Evolutionary conservation across 2,797 vertebrate genomes (phyloP).

Genomic region (Nothura maculosa): DNA sequence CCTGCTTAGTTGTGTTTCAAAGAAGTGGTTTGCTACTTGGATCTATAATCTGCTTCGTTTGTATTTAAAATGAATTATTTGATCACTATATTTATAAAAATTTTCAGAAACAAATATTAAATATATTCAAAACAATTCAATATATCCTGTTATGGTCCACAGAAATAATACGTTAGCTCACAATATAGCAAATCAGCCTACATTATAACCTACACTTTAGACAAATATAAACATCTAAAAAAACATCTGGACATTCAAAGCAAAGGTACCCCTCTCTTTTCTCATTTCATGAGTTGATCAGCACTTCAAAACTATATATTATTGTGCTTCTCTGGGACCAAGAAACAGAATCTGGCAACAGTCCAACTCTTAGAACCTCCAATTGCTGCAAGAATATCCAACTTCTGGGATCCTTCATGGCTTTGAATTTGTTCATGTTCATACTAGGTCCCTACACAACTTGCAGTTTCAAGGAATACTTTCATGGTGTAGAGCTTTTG

Average conservation of each 20-base stretch:
- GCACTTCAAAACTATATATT: not conserved
- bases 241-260: not conserved
- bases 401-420: not conserved
- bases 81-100: not conserved
- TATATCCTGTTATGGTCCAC: not conserved
- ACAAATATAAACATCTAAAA: not conserved
- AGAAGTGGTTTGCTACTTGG: not conserved
- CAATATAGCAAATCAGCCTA: not conserved
- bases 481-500: not conserved
- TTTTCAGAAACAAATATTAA: not conserved
- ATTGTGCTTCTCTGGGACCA: not conserved
- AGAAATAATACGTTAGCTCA: not conserved
- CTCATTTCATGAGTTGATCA: not conserved
- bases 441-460: not conserved
- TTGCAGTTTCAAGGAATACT: not conserved
- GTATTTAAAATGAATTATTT: not conserved
- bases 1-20: not conserved
- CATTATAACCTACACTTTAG: not conserved
- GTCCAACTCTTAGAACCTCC: not conserved
- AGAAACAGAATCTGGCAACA: not conserved
- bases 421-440: not conserved
- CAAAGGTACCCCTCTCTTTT: not conserved
- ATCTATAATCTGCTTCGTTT: not conserved
- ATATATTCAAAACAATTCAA: not conserved
- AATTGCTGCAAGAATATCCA: not conserved